Conservation (phyloP, 2,888 invertebrate species). For the Archips crataeganus region DNA sequence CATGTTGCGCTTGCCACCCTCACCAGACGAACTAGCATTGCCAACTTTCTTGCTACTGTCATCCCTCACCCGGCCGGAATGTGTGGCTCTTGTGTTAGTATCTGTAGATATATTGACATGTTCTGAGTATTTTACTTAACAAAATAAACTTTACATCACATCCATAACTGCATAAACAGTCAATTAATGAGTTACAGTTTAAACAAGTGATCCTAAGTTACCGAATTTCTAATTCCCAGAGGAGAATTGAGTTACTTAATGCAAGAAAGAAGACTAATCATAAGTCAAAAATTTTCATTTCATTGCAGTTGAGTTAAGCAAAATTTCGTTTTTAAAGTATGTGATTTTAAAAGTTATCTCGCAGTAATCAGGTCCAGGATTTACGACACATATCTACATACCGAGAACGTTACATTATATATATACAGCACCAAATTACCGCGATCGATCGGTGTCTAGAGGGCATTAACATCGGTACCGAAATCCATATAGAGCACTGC, state of each 20-base stretch:
- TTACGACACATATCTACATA: slow-evolving; percentile 6
- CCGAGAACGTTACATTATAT: background rate
- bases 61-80: slow-evolving; percentile 77
- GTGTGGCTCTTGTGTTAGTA: slow-evolving; percentile 73
- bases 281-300: background rate
- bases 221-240: background rate
- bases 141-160: background rate
- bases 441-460: slow-evolving; percentile 35
- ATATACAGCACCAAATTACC: slow-evolving; percentile 20
- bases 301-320: background rate
- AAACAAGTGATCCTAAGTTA: background rate
- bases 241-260: background rate
- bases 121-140: slow-evolving; percentile 24
- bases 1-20: slow-evolving; percentile 76
- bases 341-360: slow-evolving; percentile 1
- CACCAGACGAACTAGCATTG: slow-evolving; percentile 74
- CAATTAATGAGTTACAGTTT: background rate
- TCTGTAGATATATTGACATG: slow-evolving; percentile 58
- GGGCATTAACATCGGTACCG: slow-evolving; percentile 29
- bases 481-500: slow-evolving; percentile 13
- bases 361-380: background rate
- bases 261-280: background rate
- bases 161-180: background rate
- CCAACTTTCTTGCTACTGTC: slow-evolving; percentile 76
- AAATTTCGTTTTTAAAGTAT: background rate